A percentile compares a stretch with the other conserved stretches of the same genome.
These are phyloP conservation scores for Mus minutoides DNA, from an alignment of 2,797 vertebrate genomes.

Conservation along the genomic window DNA sequence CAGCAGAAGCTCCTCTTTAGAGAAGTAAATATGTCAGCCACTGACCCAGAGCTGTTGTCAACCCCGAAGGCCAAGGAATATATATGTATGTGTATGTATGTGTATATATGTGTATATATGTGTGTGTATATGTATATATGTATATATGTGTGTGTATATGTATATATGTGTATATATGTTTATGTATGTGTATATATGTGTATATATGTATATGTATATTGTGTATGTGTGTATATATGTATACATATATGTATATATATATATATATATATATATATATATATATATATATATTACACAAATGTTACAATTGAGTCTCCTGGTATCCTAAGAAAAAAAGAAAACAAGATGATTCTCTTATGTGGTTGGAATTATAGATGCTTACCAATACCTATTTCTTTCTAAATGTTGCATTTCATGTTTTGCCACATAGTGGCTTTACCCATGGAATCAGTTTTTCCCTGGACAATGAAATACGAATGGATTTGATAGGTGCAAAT, in stretches of 20 bases:
- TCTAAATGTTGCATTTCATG: conserved; percentile 5
- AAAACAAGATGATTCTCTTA: conserved; percentile 22
- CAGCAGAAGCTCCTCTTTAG: conserved; percentile 65
- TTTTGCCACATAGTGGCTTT: conserved; percentile 1
- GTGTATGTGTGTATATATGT: too few relatives aligned
- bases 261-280: too few relatives aligned
- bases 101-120: too few relatives aligned
- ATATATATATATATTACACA: background rate
- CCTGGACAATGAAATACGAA: background rate
- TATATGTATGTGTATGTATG: too few relatives aligned
- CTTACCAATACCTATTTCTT: conserved; percentile 9
- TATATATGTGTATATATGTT: too few relatives aligned
- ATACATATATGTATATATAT: too few relatives aligned
- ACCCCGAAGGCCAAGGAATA: background rate
- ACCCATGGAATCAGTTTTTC: background rate
- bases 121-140: too few relatives aligned
- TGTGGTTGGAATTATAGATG: background rate
- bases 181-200: too few relatives aligned
- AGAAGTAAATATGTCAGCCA: background rate
- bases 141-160: too few relatives aligned
- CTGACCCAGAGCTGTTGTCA: background rate
- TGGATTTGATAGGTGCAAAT: background rate
- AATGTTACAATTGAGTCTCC: background rate
- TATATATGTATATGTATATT: too few relatives aligned
- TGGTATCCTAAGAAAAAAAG: background rate